Evolutionary conservation across 2,888 invertebrate genomes (phyloP), one percentile per base, ranked within the genome.

Genomic region (Omphaloscelis lunosa): DNA sequence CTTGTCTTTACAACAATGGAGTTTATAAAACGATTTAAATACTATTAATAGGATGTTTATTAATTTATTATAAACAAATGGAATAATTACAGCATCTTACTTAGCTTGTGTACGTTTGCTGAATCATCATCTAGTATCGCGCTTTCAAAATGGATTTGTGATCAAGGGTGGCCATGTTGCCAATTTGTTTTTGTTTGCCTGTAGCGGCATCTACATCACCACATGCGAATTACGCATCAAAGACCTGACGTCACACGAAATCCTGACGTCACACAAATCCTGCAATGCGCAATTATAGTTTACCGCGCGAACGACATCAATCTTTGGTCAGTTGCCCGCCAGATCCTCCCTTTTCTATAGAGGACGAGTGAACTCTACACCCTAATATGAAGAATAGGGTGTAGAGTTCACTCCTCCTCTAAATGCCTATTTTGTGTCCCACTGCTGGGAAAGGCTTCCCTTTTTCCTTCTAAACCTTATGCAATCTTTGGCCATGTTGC

Each of bases 1-100:
- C 20, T 71, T 51, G 27, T 29, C n/a, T 58, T 78, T 9, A 82
- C 81, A 67, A 82, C 81, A 67, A 75, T 80, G 34, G 27, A 68
- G 68, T 74, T 79, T 79, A 74, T 72, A 17, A 45, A 67, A 51
- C 23, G 51, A 23, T 41, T 79, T 20, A 48, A 23, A 6, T 20
- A n/a, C 0, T 58, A 27, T 39, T 65, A 17, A 58, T 34, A 59
- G 23, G 7, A 41, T 23, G 56, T 71, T 77, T 70, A 51, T 51
- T 73, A 39, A 62, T 27, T 39, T 65, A 58, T 53, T 61, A 39
- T 48, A 72, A 66, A 72, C 27, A n/a, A 27, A 51, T 41, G n/a
- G 8, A 27, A 17, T 17, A 34, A 15, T 77, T 39, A 58, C n/a
- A 48, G 29, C n/a, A 65, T 12, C 29, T 9, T 66, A 12, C 2